Percentiles rank a stretch among this genome's conserved stretches.
phyloP scores from a whole-genome alignment of 2,888 invertebrate genomes.

The Hypsopygia costalis region DNA sequence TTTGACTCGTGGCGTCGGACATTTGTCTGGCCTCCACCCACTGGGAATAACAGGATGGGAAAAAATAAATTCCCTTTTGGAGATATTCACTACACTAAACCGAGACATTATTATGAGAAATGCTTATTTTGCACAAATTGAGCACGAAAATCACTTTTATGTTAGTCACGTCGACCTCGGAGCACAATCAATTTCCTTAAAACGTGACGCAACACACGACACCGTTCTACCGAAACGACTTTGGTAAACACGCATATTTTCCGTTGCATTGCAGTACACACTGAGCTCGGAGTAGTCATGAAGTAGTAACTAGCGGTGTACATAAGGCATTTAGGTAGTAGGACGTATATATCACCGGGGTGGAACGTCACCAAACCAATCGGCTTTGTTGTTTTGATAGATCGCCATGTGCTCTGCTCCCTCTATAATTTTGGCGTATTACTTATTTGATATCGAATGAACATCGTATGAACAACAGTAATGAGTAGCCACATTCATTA shows the following conservation, averaged over 20 bases:
- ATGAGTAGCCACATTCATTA: too few relatives aligned
- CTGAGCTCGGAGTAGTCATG: slow-evolving; percentile 81
- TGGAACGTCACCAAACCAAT: slow-evolving; percentile 78
- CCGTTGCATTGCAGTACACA: slow-evolving; percentile 81
- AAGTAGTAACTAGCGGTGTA: slow-evolving; percentile 80
- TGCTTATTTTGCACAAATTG: slow-evolving; percentile 47
- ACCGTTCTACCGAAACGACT: slow-evolving; percentile 80
- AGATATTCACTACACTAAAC: slow-evolving; percentile 52
- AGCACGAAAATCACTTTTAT: slow-evolving; percentile 64
- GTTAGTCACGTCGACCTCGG: slow-evolving; percentile 78
- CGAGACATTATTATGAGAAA: slow-evolving; percentile 38
- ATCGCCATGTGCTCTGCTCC: slow-evolving; percentile 73
- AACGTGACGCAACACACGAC: slow-evolving; percentile 79
- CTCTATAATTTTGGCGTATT: slow-evolving; percentile 45
- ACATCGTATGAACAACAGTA: slow-evolving; percentile 2
- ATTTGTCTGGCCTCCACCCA: slow-evolving; percentile 73
- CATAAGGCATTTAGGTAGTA: slow-evolving; percentile 81
- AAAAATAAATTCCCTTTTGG: slow-evolving; percentile 55
- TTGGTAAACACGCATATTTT: slow-evolving; percentile 81
- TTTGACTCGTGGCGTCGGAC: slow-evolving; percentile 68
- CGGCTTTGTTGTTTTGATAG: slow-evolving; percentile 80
- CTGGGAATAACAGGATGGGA: slow-evolving; percentile 64
- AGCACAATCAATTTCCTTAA: slow-evolving; percentile 78
- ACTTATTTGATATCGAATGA: slow-evolving; percentile 30
- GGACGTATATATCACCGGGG: slow-evolving; percentile 80